These are phyloP conservation scores for Gopherus flavomarginatus DNA, from an alignment of 2,113 vertebrate species.

Conservation along the genomic window DNA sequence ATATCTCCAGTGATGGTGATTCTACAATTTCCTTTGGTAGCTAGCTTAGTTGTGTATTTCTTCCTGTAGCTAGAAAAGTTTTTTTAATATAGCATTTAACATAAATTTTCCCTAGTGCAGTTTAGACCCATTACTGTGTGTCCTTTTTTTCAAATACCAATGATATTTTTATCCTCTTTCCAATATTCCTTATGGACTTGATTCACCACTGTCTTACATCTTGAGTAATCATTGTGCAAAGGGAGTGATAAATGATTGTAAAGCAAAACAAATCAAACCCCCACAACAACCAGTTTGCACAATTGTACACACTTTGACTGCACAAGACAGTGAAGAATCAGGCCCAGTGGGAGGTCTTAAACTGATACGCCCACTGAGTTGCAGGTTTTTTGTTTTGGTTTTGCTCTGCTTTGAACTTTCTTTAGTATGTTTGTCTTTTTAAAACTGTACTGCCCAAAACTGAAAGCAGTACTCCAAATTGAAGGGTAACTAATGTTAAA, in stretches of 20 bases:
- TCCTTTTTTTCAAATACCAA: neutral
- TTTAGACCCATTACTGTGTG: neutral
- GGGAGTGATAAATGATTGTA: neutral
- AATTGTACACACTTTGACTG: neutral
- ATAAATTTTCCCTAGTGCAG: neutral
- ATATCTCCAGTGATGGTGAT: neutral
- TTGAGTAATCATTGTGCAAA: neutral
- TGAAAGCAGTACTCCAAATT: neutral
- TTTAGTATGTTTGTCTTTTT: neutral
- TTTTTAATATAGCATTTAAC: neutral
- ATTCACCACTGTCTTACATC: neutral
- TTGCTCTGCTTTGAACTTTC: neutral
- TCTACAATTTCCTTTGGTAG: neutral
- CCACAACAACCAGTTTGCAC: neutral
- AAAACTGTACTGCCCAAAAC: neutral
- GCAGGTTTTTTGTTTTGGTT: neutral
- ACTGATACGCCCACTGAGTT: neutral
- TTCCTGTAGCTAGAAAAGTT: accelerated
- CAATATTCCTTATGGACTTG: neutral
- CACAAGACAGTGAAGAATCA: neutral
- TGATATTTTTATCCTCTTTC: neutral
- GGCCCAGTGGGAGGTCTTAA: neutral
- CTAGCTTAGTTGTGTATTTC: neutral
- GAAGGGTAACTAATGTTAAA: neutral
- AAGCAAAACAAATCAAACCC: neutral